Conservation (phyloP, 92 coral and sea anemone genomes). For the Micromussa lordhowensis region DNA sequence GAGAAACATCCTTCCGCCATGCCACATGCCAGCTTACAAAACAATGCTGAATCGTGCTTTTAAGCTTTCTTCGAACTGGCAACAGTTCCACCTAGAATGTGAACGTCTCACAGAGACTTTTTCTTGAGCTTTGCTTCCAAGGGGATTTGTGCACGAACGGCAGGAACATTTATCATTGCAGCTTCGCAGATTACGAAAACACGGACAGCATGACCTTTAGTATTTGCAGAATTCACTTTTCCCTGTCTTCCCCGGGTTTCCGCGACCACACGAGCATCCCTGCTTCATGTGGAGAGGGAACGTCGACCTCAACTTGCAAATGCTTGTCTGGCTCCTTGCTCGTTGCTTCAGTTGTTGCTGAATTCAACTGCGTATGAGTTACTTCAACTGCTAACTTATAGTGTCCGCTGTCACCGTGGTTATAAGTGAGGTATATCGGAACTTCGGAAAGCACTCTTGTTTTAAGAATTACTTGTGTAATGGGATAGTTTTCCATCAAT, state of each 20-base stretch:
- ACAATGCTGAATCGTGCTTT: too few relatives aligned
- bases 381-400: conserved; percentile 30
- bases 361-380: too few relatives aligned
- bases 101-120: too few relatives aligned
- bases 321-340: too few relatives aligned
- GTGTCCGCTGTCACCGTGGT: conserved; percentile 54
- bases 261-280: conserved; percentile 57
- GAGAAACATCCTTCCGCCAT: too few relatives aligned
- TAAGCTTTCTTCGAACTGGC: too few relatives aligned
- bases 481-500: conserved; percentile 53
- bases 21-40: too few relatives aligned
- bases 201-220: conserved; percentile 43
- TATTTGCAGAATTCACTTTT: conserved; percentile 50
- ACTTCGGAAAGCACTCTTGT: conserved; percentile 34
- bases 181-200: conserved; percentile 31
- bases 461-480: conserved; percentile 39
- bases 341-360: too few relatives aligned
- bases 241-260: conserved; percentile 24
- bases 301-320: too few relatives aligned
- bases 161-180: conserved; percentile 36
- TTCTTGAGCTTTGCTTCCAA: conserved; percentile 27
- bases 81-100: too few relatives aligned
- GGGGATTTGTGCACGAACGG: conserved; percentile 44
- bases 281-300: not conserved
- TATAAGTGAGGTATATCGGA: conserved; percentile 36